Evolutionary conservation across 2,888 invertebrate species (phyloP).

Genomic region (Drosophila aldrichi): DNA sequence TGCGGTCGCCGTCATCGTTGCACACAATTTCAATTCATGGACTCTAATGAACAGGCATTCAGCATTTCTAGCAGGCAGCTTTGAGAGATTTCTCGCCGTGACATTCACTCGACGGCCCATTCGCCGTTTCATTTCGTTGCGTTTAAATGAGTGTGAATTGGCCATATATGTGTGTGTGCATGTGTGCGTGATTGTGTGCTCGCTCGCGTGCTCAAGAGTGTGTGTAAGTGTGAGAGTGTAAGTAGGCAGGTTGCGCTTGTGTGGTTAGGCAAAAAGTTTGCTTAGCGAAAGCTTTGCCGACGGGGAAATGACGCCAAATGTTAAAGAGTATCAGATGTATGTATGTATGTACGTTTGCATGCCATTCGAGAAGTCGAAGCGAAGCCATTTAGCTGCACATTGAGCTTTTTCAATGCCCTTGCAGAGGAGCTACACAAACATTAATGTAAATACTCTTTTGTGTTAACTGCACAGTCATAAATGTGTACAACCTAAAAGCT

Average conservation of each 20-base stretch:
- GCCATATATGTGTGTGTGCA: constrained; percentile 15
- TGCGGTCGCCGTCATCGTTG: constrained; percentile 66
- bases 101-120: constrained; percentile 68
- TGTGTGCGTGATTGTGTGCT: constrained; percentile 17
- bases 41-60: constrained; percentile 84
- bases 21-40: constrained; percentile 85
- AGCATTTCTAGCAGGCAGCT: constrained; percentile 50
- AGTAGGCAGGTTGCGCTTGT: constrained; percentile 9
- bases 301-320: constrained; percentile 30
- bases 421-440: background rate
- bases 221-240: background rate
- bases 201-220: constrained; percentile 13
- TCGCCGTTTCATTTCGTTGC: constrained; percentile 60
- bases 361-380: constrained; percentile 31
- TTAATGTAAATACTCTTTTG: background rate
- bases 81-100: constrained; percentile 57
- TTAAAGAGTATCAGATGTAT: constrained; percentile 30
- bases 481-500: background rate
- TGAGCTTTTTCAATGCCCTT: constrained; percentile 29
- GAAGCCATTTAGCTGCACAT: constrained; percentile 21
- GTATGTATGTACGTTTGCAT: constrained; percentile 4
- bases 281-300: constrained; percentile 50
- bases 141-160: constrained; percentile 68
- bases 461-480: background rate
- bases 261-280: constrained; percentile 25